Conservation (phyloP, 1,140 invertebrate species). For the Drosophila persimilis region DNA sequence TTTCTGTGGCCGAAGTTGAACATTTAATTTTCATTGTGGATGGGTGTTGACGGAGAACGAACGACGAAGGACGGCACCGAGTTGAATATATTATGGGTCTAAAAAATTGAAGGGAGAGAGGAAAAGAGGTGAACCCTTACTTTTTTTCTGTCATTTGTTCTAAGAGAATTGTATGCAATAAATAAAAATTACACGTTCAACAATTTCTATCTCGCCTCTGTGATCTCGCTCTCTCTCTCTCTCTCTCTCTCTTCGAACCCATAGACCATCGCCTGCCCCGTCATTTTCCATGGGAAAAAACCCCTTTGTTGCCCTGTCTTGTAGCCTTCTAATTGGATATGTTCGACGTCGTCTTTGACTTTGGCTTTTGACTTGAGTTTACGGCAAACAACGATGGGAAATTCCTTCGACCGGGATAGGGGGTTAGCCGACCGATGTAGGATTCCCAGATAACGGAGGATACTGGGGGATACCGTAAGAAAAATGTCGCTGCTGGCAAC, state of each 20-base stretch:
- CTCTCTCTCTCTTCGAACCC: not conserved
- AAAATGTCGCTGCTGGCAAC: slow-evolving; percentile 59
- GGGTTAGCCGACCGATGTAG: not conserved
- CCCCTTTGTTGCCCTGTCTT: slow-evolving; percentile 17
- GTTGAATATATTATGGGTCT: not conserved
- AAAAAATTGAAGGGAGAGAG: not conserved
- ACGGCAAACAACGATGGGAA: not conserved
- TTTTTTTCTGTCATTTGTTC: slow-evolving; percentile 76
- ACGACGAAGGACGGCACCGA: not conserved
- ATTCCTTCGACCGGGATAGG: slow-evolving; percentile 12
- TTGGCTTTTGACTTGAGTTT: slow-evolving; percentile 58
- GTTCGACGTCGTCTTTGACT: slow-evolving; percentile 54
- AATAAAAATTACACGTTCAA: slow-evolving; percentile 82
- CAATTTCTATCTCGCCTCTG: slow-evolving; percentile 44
- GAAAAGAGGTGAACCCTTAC: not conserved
- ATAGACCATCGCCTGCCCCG: too few species aligned
- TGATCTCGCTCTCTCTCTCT: slow-evolving; percentile 23
- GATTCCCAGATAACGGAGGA: slow-evolving; percentile 2
- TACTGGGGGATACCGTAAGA: slow-evolving; percentile 24
- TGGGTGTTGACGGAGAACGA: not conserved
- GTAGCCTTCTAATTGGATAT: slow-evolving; percentile 74
- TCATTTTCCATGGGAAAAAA: not conserved
- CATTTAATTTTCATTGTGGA: slow-evolving; percentile 65
- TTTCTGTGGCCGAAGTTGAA: slow-evolving; percentile 54
- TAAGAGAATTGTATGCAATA: slow-evolving; percentile 80